A percentile compares a stretch with the other conserved stretches of the same genome.
Conservation (phyloP, 2,888 invertebrate species). For the Slavum lentiscoides region DNA sequence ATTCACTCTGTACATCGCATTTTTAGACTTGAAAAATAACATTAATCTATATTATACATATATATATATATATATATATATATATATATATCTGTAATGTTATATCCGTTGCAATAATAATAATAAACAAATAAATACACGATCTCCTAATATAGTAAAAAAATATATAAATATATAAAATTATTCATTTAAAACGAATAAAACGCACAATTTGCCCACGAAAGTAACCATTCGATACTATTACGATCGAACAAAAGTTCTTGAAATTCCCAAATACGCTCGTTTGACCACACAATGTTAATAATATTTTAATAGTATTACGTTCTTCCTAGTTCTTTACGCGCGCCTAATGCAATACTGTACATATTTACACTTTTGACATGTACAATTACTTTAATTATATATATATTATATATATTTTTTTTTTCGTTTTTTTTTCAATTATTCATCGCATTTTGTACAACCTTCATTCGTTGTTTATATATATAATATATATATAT, state of each 20-base stretch:
- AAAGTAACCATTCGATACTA: not conserved
- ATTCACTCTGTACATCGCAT: too few relatives aligned
- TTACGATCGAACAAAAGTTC: not conserved
- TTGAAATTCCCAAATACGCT: not conserved
- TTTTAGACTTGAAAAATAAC: not conserved
- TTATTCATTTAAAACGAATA: not conserved
- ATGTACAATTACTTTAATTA: slow-evolving; percentile 19
- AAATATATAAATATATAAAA: not conserved
- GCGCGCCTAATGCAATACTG: slow-evolving; percentile 17
- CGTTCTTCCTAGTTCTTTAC: slow-evolving; percentile 40
- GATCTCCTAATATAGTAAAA: slow-evolving; percentile 24
- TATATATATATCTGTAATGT: too few relatives aligned
- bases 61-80: too few relatives aligned
- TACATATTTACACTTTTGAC: slow-evolving; percentile 15
- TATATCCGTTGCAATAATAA: not conserved
- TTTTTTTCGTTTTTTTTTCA: too few relatives aligned
- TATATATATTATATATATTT: not conserved
- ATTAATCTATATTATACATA: not conserved
- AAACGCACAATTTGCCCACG: not conserved
- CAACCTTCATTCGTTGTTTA: too few relatives aligned
- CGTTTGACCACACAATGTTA: slow-evolving; percentile 4
- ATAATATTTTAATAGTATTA: not conserved
- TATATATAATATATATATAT: too few relatives aligned
- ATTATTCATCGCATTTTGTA: too few relatives aligned
- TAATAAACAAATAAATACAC: not conserved